A percentile compares a stretch with the other conserved stretches of the same genome.
These are phyloP conservation scores for Drosophila flavopinicola DNA, from an alignment of 2,888 invertebrate genomes.

Conservation along the genomic window DNA sequence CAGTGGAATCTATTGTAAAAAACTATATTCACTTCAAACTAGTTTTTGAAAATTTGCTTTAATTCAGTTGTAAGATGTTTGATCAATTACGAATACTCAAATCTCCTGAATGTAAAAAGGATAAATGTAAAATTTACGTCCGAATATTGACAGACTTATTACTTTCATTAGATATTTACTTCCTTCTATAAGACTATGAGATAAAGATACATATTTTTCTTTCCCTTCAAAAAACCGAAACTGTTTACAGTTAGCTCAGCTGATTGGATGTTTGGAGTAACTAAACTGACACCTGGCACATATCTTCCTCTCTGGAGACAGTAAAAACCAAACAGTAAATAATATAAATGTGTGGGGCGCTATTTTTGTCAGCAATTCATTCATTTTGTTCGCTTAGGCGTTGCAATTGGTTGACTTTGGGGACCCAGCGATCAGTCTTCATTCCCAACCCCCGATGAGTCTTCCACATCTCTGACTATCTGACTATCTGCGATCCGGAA, in stretches of 20 bases:
- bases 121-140: no score
- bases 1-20: no score
- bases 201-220: not conserved
- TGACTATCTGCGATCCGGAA: slow-evolving; percentile 36
- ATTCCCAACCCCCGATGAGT: not conserved
- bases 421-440: slow-evolving; percentile 23
- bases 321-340: slow-evolving; percentile 41
- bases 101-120: no score
- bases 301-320: not conserved
- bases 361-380: slow-evolving; percentile 78
- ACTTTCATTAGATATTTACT: no score
- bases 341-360: slow-evolving; percentile 55
- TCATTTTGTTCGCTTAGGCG: slow-evolving; percentile 52
- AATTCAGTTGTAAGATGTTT: no score
- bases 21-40: no score
- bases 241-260: slow-evolving; percentile 1
- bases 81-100: no score
- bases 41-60: no score
- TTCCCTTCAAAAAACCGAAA: not conserved
- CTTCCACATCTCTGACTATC: not conserved
- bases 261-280: slow-evolving; percentile 15
- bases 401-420: slow-evolving; percentile 56
- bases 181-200: no score
- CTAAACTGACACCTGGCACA: slow-evolving; percentile 13
- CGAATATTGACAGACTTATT: no score